Percentiles rank a stretch among this genome's conserved stretches.
phyloP scores from a whole-genome alignment of 2,113 vertebrate species.

The Cygnus atratus region DNA sequence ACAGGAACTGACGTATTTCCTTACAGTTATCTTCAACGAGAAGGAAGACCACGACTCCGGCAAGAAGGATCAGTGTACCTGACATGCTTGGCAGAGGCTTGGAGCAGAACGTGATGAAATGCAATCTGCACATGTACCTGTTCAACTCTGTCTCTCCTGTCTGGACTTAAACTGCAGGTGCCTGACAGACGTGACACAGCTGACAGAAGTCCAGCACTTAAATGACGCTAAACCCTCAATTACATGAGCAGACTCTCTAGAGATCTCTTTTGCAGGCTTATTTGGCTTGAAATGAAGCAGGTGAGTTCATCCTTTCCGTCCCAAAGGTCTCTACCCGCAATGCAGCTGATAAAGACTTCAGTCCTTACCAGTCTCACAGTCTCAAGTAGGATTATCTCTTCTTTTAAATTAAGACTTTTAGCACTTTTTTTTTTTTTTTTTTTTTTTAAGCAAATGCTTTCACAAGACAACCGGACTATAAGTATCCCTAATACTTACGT shows the following conservation, averaged over 20 bases:
- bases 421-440: background rate
- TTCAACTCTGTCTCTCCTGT: background rate
- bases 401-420: conserved; percentile 12
- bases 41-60: background rate
- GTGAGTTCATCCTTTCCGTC: conserved; percentile 12
- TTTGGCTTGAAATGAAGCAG: background rate
- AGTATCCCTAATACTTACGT: background rate
- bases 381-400: background rate
- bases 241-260: background rate
- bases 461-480: background rate
- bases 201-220: background rate
- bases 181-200: background rate
- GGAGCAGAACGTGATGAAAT: background rate
- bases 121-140: background rate
- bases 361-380: background rate
- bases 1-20: rapidly evolving
- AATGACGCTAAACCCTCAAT: background rate
- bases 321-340: background rate
- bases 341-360: background rate
- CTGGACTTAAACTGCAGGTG: background rate
- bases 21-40: background rate
- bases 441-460: background rate
- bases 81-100: background rate
- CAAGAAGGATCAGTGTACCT: background rate
- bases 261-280: background rate